Percentiles rank a stretch among this genome's conserved stretches.
phyloP scores from a whole-genome alignment of 2,113 vertebrate genomes.

The Saccopteryx leptura region DNA sequence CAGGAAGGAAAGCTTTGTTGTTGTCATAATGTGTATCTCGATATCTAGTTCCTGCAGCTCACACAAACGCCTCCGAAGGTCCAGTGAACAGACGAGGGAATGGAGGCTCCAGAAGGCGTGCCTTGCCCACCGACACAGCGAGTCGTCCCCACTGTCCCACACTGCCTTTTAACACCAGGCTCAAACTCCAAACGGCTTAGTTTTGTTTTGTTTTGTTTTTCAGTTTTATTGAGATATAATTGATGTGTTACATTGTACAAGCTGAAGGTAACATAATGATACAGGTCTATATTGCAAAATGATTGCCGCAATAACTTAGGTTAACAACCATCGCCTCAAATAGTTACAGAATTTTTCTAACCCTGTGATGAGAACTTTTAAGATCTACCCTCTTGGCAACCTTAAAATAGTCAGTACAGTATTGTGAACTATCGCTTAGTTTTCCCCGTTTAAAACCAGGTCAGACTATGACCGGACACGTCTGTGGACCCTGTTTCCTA shows the following conservation, averaged over 20 bases:
- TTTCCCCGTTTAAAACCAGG: constrained; percentile 35
- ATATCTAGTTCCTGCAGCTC: not conserved
- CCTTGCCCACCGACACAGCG: not conserved
- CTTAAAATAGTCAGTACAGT: not conserved
- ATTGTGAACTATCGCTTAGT: not conserved
- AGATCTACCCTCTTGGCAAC: not conserved
- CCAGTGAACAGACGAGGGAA: not conserved
- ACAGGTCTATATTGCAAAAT: not conserved
- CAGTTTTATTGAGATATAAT: not conserved
- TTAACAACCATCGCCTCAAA: not conserved
- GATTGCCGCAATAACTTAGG: not conserved
- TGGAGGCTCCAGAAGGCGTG: not conserved
- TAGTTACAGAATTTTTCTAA: not conserved
- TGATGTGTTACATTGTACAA: not conserved
- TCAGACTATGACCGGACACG: not conserved
- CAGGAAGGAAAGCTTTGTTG: not conserved
- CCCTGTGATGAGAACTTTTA: not conserved
- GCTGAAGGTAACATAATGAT: not conserved
- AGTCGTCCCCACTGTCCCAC: not conserved
- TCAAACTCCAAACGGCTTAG: not conserved
- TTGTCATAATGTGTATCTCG: not conserved
- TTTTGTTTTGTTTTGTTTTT: not conserved
- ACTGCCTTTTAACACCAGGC: not conserved
- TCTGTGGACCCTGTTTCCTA: not conserved
- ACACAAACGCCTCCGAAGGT: no score